Base-by-base conservation (phyloP, 92 coral and sea anemone genomes). In the Zoanthus sansibaricus region DNA sequence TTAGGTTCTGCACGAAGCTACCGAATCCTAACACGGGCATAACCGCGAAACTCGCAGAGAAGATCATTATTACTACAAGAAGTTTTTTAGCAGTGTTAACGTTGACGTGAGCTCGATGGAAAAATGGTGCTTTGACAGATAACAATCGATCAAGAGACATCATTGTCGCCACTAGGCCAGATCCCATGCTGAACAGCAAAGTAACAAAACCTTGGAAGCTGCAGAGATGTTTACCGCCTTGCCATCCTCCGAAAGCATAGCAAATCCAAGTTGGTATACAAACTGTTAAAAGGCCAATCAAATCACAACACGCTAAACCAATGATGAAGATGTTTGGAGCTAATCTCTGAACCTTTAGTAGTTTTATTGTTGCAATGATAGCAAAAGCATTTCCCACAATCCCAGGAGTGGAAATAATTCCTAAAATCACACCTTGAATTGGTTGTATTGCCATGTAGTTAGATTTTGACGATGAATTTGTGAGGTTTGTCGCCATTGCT, bases 251-350 rank as follows among this genome's bases (percentile, higher is more conserved):
- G 17, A 77, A 91, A 49, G 87, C 78, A 83, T 93, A 91, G 77
- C 92, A 93, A 25, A 93, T 1, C 98, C 98, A 95, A 1, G 98
- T 92, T 7, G 98, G 98, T 4, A 90, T 21, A 32, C 94, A 95
- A 12, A 87, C 76, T 31, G 88, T 55, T n/a, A 87, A 69, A 18
- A 95, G 56, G 20, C 95, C 93, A 17, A 86, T 66, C 13, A 95
- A 89, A 78, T 95, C 96, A 12, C 93, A 88, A 64, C 88, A 91
- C 30, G 94, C 83, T 83, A 95, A 80, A 16, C 94, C 98, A 7
- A 95, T 79, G 7, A 93, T 93, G 62, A 95, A 87, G 20, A 95
- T 93, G 66, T 95, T 95, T n/a, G 96, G 95, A 69, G 90, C 89
- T 6, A 91, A 88, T 46, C 92, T 86, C 78, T 95, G 98, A 64